Conservation (phyloP, 2,113 vertebrate genomes). For the Syrrhaptes paradoxus region DNA sequence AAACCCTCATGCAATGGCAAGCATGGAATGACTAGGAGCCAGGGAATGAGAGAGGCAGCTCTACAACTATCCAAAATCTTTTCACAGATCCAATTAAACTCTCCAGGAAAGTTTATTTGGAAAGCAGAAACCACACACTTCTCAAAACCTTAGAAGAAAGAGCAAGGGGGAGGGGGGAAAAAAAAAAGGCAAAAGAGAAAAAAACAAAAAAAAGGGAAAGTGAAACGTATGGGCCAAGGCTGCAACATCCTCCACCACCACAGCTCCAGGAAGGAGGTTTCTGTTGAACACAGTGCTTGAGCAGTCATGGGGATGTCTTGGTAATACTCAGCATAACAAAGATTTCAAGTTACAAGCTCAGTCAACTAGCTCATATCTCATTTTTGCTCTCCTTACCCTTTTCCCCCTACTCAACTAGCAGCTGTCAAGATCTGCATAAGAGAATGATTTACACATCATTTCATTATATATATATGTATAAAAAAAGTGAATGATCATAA, state of each 20-base stretch:
- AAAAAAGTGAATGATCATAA: not conserved
- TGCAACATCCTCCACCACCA: not conserved
- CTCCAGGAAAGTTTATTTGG: not conserved
- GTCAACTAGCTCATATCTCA: not conserved
- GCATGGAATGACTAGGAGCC: not conserved
- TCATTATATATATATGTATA: not conserved
- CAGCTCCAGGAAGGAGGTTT: not conserved
- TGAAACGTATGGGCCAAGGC: not conserved
- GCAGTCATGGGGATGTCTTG: not conserved
- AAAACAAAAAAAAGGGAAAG: not conserved
- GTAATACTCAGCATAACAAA: not conserved
- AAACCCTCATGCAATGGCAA: not conserved
- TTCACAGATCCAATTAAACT: not conserved
- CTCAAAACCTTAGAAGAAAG: not conserved
- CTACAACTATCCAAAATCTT: not conserved
- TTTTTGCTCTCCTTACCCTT: not conserved
- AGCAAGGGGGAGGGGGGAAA: rapidly evolving
- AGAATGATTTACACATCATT: not conserved
- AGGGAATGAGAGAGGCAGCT: not conserved
- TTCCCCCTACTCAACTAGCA: not conserved
- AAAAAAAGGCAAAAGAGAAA: too few species aligned
- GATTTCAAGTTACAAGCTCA: not conserved
- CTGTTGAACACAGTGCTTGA: not conserved
- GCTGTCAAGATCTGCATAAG: not conserved
- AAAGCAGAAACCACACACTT: not conserved